phyloP scores from a whole-genome alignment of 2,797 vertebrate species.

The Ambastaia sidthimunki region DNA sequence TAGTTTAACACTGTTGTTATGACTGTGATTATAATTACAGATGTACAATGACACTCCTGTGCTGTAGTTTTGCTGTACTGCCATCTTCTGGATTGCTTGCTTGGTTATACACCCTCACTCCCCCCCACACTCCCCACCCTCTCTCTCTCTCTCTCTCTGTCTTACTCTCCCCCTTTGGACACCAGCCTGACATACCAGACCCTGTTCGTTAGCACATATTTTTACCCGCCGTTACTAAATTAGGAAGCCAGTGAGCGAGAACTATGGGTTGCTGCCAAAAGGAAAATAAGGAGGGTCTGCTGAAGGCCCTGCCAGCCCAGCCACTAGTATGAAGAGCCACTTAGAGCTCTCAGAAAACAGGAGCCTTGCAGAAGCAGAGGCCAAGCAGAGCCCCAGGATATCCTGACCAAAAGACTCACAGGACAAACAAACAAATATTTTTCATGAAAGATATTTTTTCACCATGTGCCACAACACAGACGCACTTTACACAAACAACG shows the following conservation, averaged over 20 bases:
- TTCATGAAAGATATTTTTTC: slow-evolving; percentile 73
- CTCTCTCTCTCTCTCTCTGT: slow-evolving; percentile 21
- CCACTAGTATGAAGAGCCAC: slow-evolving; percentile 77
- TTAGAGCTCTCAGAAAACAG: slow-evolving; percentile 80
- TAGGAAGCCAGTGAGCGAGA: slow-evolving; percentile 89
- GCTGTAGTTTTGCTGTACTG: slow-evolving; percentile 17
- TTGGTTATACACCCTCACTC: slow-evolving; percentile 2
- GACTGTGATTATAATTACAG: background rate
- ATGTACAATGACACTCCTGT: background rate
- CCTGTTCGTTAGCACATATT: slow-evolving; percentile 87
- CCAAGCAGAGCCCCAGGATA: slow-evolving; percentile 73
- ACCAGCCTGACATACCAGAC: slow-evolving; percentile 89
- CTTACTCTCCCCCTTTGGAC: slow-evolving; percentile 74
- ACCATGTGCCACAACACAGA: slow-evolving; percentile 62
- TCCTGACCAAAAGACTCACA: slow-evolving; percentile 76
- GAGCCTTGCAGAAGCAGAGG: slow-evolving; percentile 73
- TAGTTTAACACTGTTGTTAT: background rate
- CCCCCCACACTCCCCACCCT: background rate
- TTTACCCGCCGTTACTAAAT: slow-evolving; percentile 96
- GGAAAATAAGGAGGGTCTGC: slow-evolving; percentile 76
- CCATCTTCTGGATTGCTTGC: slow-evolving; percentile 33
- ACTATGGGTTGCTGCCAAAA: slow-evolving; percentile 78
- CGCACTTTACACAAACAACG: background rate
- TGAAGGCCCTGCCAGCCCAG: slow-evolving; percentile 78
- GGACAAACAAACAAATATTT: slow-evolving; percentile 81